Evolutionary conservation across 2,888 invertebrate genomes (phyloP), one percentile per base, ranked within the genome.

Genomic region (Cacoxenus indagator): DNA sequence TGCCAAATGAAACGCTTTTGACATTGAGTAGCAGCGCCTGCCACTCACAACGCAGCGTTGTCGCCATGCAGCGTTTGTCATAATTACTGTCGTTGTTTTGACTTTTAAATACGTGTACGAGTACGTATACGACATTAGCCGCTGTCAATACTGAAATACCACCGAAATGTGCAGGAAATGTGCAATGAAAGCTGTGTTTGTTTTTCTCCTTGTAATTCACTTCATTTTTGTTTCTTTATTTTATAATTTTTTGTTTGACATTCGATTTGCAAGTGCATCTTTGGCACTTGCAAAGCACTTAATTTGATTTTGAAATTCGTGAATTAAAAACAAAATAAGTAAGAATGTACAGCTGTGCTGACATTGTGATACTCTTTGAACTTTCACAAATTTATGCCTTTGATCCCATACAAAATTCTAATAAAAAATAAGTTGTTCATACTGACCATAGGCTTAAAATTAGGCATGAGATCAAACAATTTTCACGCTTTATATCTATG

Each of bases 21-120:
- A 59, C 59, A 59, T 59, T 59, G 59, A 59, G n/a, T 51, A 11
- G 51, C 51, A 59, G 17, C 31, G 29, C 59, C 9, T 59, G 29
- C 31, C 17, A 59, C 11, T 54, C 54, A 48, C 4, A 3, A 17
- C 9, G 8, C 8, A 17, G 48, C 48, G 17, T 48, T 48, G 48
- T 17, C 48, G 22, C 22, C 22, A 17, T 48, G 17, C 48, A 51
- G 22, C 51, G 51, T 51, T 51, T 51, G 51, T 59, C 59, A 59
- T 59, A 59, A 59, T 59, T 59, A 59, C 59, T 59, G 59, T 59
- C 59, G 59, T 31, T 31, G 31, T 59, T 31, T 59, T 59, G 59
- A 59, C 19, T 59, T 31, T 59, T 59, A 59, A 59, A 59, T 59
- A 59, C 22, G 29, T 31, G n/a, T 22, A 9, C n/a, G 1, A 19